Evolutionary conservation across 2,797 vertebrate genomes (phyloP), one percentile per base, ranked within the genome.

Genomic region (Moxostoma hubbsi): DNA sequence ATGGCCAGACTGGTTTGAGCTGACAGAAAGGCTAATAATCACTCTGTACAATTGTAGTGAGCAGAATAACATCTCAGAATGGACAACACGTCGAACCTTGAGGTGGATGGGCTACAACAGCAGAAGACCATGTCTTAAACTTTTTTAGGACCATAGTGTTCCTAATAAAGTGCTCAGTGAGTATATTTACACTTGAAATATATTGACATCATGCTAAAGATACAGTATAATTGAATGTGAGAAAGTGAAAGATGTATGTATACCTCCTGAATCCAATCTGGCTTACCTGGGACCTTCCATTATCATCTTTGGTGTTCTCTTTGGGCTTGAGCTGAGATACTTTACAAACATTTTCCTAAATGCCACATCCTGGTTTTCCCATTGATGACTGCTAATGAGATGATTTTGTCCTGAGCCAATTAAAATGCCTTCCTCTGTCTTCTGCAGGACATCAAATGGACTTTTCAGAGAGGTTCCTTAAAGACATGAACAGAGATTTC

Each of bases 361-460:
- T 12, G 61, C 53, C 0, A 24, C 15, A 15, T 72, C 62, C 12
- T 79, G 77, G 46, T 58, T 73, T 65, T 72, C 69, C 77, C 77
- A 79, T 43, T 79, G 77, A 0, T 0, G 18, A 65, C 69, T 57
- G 46, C 68, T 79, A 43, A 79, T 79, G 16, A 79, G 53, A 62
- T 79, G 77, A 73, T 79, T 50, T 65, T 79, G 77, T 9, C 77
- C 77, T 43, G 77, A 79, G 9, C 77, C 77, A 73, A 79, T 79
- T 64, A 73, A 55, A 36, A 61, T 73, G 45, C 68, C 77, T 12
- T 55, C 45, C 45, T 65, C 77, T 9, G 77, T 79, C 62, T 72
- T 73, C 45, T 65, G 51, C 9, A 79, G 53, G 46, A 79, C 69
- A 16, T 79, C 77, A 16, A 13, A 57, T 65, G 53, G 77, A 72